A percentile compares a stretch with the other conserved stretches of the same genome.
Conservation (phyloP, 2,113 vertebrate species). For the Phyllostomus hastatus region DNA sequence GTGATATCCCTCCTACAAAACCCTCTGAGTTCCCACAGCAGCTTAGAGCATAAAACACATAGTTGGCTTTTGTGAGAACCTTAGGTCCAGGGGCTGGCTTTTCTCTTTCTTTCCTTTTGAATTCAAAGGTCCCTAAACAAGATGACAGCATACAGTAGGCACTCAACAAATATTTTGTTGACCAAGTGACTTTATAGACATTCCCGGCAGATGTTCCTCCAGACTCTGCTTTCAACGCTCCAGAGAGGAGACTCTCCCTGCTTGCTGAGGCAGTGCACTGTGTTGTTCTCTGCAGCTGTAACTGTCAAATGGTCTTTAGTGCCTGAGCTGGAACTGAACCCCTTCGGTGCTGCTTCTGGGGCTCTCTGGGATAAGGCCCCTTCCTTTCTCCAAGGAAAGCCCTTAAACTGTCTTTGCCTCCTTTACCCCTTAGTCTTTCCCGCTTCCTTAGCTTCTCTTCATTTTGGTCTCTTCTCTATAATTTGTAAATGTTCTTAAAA, state of each 20-base stretch:
- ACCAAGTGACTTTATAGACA: not conserved
- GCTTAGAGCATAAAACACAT: not conserved
- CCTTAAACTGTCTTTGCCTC: not conserved
- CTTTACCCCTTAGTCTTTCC: not conserved
- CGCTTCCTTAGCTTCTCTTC: not conserved
- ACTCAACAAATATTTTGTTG: not conserved
- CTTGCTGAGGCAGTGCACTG: not conserved
- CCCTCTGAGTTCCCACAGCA: not conserved
- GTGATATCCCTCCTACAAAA: not conserved
- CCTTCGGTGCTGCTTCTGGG: not conserved
- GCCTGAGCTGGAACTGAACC: not conserved
- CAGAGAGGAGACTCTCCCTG: fast-evolving
- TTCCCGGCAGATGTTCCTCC: not conserved
- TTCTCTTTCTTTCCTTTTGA: not conserved
- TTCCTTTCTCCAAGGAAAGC: not conserved
- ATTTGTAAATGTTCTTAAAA: not conserved
- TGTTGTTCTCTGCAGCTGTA: not conserved
- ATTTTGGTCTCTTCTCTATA: not conserved
- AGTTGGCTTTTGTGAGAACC: not conserved
- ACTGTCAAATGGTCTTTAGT: not conserved
- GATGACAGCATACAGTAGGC: not conserved
- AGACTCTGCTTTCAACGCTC: not conserved
- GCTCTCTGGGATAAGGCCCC: not conserved
- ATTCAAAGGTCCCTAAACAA: not conserved
- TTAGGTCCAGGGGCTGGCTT: not conserved